Evolutionary conservation across 2,797 vertebrate genomes (phyloP).

Genomic region (Pseudochirops corinnae): DNA sequence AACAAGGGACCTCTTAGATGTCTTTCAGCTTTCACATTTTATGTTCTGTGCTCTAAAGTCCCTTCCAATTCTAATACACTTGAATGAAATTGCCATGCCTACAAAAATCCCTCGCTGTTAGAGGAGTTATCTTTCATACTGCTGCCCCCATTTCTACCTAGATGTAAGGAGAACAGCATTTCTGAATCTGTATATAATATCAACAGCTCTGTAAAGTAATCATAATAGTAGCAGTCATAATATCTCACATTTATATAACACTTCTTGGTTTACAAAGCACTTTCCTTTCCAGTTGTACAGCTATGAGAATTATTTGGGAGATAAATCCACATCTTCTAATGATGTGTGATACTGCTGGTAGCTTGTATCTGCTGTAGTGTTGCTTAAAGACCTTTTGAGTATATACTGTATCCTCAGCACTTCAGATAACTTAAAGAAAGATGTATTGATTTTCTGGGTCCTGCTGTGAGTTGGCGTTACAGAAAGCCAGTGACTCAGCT

Average conservation of each 20-base stretch:
- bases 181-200: not conserved
- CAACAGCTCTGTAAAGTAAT: not conserved
- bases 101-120: not conserved
- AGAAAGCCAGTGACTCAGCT: slow-evolving; percentile 71
- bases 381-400: slow-evolving; percentile 62
- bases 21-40: not conserved
- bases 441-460: slow-evolving; percentile 77
- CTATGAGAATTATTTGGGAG: slow-evolving; percentile 54
- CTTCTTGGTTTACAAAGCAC: not conserved
- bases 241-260: not conserved
- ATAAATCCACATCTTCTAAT: slow-evolving; percentile 42
- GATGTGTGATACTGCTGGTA: not conserved
- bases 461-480: slow-evolving; percentile 69
- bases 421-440: slow-evolving; percentile 70
- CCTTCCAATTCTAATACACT: not conserved
- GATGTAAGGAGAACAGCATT: not conserved
- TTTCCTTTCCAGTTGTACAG: not conserved
- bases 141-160: not conserved
- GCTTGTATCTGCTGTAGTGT: slow-evolving; percentile 40
- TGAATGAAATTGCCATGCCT: not conserved
- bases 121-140: slow-evolving; percentile 41
- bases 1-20: not conserved
- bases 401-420: slow-evolving; percentile 49
- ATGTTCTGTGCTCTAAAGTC: not conserved
- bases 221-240: not conserved